phyloP scores from a whole-genome alignment of 2,113 vertebrate species.

The Phocoena phocoena region DNA sequence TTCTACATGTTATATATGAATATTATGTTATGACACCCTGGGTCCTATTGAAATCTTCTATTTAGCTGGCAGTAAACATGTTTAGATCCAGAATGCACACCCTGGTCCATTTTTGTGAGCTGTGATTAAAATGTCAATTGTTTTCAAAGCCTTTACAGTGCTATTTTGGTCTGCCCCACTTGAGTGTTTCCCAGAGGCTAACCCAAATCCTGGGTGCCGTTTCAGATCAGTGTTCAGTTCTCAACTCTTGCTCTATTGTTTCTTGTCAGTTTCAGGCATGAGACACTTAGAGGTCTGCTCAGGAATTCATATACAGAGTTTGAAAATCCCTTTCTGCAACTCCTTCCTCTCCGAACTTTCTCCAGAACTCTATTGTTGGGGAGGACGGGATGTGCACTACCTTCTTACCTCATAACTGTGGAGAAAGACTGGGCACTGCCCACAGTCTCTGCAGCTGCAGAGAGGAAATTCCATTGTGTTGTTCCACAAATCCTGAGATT shows the following conservation, averaged over 20 bases:
- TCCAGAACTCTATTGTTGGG: not conserved
- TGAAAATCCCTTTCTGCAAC: not conserved
- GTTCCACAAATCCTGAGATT: not conserved
- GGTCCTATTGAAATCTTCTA: not conserved
- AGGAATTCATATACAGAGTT: not conserved
- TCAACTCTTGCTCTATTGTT: not conserved
- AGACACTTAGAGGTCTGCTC: not conserved
- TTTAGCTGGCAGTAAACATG: not conserved
- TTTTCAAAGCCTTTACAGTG: not conserved
- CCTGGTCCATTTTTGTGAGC: not conserved
- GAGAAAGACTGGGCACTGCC: not conserved
- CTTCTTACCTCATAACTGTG: not conserved
- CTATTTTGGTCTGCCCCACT: not conserved
- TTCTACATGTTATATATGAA: not conserved
- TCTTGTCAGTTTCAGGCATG: not conserved
- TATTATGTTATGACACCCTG: not conserved
- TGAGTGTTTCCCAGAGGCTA: not conserved
- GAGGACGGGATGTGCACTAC: not conserved
- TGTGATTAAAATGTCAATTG: not conserved
- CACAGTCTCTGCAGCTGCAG: not conserved
- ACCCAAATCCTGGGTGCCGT: not conserved
- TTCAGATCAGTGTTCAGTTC: not conserved
- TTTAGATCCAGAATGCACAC: not conserved
- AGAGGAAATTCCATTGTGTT: not conserved
- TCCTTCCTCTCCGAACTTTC: not conserved